phyloP scores from a whole-genome alignment of 2,888 invertebrate species.

The Ophion slaviceki region DNA sequence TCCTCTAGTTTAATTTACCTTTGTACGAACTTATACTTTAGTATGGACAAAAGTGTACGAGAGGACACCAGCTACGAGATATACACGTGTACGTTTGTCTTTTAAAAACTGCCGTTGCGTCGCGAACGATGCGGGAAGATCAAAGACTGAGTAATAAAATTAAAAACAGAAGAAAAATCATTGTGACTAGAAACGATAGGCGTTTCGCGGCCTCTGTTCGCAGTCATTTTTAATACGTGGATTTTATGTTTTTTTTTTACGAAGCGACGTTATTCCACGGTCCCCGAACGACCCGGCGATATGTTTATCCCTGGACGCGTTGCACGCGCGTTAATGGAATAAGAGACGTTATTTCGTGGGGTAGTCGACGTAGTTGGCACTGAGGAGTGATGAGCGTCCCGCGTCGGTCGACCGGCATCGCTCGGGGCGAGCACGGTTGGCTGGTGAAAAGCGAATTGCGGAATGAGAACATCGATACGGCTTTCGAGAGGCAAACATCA shows the following conservation, averaged over 20 bases:
- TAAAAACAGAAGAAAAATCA: conserved; percentile 16
- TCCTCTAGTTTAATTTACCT: conserved; percentile 27
- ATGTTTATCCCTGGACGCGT: background rate
- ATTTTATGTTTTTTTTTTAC: conserved; percentile 2
- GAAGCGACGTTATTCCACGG: background rate
- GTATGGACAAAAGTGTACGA: conserved; percentile 19
- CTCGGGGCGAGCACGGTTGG: background rate
- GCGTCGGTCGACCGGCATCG: background rate
- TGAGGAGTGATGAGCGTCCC: conserved; percentile 29
- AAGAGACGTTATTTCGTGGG: background rate
- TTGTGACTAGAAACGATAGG: conserved; percentile 60
- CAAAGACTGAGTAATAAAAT: conserved; percentile 48
- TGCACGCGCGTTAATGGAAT: background rate
- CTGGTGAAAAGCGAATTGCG: background rate
- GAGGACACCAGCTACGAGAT: conserved; percentile 1
- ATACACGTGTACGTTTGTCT: conserved; percentile 20
- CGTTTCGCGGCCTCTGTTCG: conserved; percentile 32
- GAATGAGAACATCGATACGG: background rate
- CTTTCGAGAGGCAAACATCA: no score
- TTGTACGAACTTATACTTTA: conserved; percentile 55
- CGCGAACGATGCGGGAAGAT: conserved; percentile 36
- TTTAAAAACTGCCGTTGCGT: conserved; percentile 34
- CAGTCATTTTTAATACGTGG: conserved; percentile 7
- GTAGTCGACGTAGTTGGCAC: conserved; percentile 34
- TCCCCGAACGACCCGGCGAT: background rate